Evolutionary conservation across 2,797 vertebrate species (phyloP), one percentile per base, ranked within the genome.

Genomic region (Denticeps clupeoides): DNA sequence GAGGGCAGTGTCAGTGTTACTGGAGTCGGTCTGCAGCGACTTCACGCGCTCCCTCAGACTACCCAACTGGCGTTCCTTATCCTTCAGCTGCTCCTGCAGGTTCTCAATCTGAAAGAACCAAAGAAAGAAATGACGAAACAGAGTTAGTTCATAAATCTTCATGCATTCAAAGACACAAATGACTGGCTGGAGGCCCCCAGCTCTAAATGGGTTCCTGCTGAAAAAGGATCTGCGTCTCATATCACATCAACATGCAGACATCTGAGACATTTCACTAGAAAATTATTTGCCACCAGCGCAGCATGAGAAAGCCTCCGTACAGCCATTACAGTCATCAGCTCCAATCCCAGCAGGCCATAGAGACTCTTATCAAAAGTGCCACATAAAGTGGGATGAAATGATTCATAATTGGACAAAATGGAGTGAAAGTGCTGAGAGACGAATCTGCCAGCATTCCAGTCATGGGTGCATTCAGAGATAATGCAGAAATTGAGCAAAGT

Each of bases 61-160:
- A 26, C 81, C 87, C 56, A 99, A 78, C 55, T 99, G 93, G 61
- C 93, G 97, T 74, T 99, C 93, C 68, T 93, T 95, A 74, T 99
- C 94, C 70, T 86, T 90, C 67, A 99, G 76, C 75, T 99, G 94
- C 59, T 99, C 91, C 80, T 93, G 76, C 35, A 99, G 87, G 69
- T 99, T 99, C 58, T 86, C 83, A 42, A 79, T 79, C 84, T 86
- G 64, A 11, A 57, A 5, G 58, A 33, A 53, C 15, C 59, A 26
- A 45, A 65, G 13, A 37, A 31, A 41, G 13, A 32, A 29, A 47
- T 11, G 64, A 7, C 16, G 28, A 41, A 40, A 41, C 25, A 26
- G 47, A 25, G 22, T 11, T 11, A 25, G 24, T n/a, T n/a, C n/a
- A n/a, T n/a, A n/a, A n/a, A n/a, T n/a, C n/a, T n/a, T n/a, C n/a